Conservation (phyloP, 1,140 invertebrate species). For the Drosophila mayri region DNA sequence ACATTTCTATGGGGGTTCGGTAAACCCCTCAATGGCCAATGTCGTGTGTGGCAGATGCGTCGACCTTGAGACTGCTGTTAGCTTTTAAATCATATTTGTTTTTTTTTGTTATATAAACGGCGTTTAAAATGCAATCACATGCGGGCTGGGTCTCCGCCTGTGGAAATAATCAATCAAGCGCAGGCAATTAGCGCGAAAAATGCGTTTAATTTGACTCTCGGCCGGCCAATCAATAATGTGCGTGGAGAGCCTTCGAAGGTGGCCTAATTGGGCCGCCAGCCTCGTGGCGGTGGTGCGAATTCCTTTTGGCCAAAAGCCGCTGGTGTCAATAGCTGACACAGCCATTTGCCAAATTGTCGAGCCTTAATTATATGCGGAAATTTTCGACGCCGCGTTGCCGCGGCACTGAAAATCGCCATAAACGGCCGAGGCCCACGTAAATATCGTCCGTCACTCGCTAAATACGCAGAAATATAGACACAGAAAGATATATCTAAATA, state of each 20-base stretch:
- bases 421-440: conserved; percentile 43
- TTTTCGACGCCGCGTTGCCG: conserved; percentile 30
- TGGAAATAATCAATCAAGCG: conserved; percentile 65
- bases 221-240: conserved; percentile 41
- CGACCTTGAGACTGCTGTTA: conserved; percentile 55
- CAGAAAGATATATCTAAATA: background rate
- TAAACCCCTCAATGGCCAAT: conserved; percentile 25
- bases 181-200: conserved; percentile 53
- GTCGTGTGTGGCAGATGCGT: conserved; percentile 56
- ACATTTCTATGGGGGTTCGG: conserved; percentile 41
- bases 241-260: conserved; percentile 28
- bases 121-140: conserved; percentile 50
- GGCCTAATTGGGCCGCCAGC: conserved; percentile 38
- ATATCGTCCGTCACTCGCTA: conserved; percentile 52
- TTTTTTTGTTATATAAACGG: background rate
- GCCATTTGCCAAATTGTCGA: conserved; percentile 42
- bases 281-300: conserved; percentile 19
- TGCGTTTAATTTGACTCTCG: conserved; percentile 54
- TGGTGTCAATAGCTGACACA: conserved; percentile 44
- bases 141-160: conserved; percentile 46
- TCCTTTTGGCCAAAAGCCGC: conserved; percentile 30
- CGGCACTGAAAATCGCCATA: conserved; percentile 50
- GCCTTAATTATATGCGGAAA: conserved; percentile 63
- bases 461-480: conserved; percentile 17
- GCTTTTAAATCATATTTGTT: conserved; percentile 16